Evolutionary conservation across 2,113 vertebrate genomes (phyloP), one percentile per base, ranked within the genome.

Genomic region (Pantherophis guttatus): DNA sequence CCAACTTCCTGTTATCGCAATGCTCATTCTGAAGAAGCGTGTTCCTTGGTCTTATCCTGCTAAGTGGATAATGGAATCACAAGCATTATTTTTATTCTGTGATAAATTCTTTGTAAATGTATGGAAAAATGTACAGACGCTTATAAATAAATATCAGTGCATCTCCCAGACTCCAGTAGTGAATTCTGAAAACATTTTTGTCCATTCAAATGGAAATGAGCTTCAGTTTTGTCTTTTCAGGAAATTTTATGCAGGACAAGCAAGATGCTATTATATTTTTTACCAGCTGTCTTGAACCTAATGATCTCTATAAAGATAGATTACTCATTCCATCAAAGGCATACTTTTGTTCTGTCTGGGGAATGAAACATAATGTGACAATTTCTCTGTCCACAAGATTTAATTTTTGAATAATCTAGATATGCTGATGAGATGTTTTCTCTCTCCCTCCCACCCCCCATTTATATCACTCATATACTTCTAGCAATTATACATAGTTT

Each of bases 401-500:
- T 90, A 93, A 95, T 97, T 96, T 95, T 97, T 96, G 93, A 96
- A 96, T 96, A 95, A 96, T 87, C 96, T 70, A 95, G 94, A 95
- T 96, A 50, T 92, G 94, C 33, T 52, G 95, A 93, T 94, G 86
- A 39, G 0, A 81, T 44, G 17, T 81, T 81, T 8, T 81, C 75
- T 81, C 58, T 92, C 96, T 89, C 93, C 1, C 4, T 12, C 6
- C 7, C 24, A 94, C 90, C 21, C 96, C 91, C 59, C 87, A 94
- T 87, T 97, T 97, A 95, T 95, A 93, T 95, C 95, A 96, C 96
- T 97, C 96, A 97, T 96, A 95, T 95, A 95, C 95, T 97, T 97
- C 93, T n/a, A 87, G 94, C 97, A 97, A 98, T 97, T 97, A 96
- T 94, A 93, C 95, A 97, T 94, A 97, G 97, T 98, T 98, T 97